Evolutionary conservation across 2,888 invertebrate genomes (phyloP).

Genomic region (Hedychridium roseum): DNA sequence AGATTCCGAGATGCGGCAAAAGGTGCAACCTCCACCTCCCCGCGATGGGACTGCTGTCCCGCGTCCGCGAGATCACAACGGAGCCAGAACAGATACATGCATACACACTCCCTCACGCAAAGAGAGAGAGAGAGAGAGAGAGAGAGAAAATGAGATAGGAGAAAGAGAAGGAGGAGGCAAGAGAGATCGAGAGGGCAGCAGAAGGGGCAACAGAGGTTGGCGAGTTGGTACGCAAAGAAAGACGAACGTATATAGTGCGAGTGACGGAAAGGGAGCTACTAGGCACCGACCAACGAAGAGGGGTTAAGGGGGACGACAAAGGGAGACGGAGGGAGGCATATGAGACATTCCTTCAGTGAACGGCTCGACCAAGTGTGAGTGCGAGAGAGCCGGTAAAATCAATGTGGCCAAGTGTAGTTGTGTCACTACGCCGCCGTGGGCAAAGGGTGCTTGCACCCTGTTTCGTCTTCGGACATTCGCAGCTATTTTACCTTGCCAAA

Average conservation of each 20-base stretch:
- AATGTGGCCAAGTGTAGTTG: slow-evolving; percentile 61
- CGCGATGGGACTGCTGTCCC: slow-evolving; percentile 33
- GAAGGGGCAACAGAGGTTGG: slow-evolving; percentile 5
- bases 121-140: slow-evolving; percentile 11
- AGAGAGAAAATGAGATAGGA: slow-evolving; percentile 23
- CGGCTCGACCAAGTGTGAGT: slow-evolving; percentile 46
- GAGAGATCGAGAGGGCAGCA: slow-evolving; percentile 23
- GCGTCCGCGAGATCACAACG: slow-evolving; percentile 33
- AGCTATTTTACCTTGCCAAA: too few species aligned
- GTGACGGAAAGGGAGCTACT: slow-evolving; percentile 30
- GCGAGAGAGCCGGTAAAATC: slow-evolving; percentile 61
- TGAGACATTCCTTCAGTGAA: slow-evolving; percentile 57
- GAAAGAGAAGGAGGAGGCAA: slow-evolving; percentile 15
- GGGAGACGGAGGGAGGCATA: slow-evolving; percentile 38
- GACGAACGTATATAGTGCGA: slow-evolving; percentile 25
- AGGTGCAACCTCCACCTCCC: slow-evolving; percentile 49
- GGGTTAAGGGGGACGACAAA: slow-evolving; percentile 27
- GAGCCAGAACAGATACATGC: slow-evolving; percentile 16
- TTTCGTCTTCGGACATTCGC: too few species aligned
- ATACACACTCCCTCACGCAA: too few species aligned
- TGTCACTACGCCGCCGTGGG: slow-evolving; percentile 36
- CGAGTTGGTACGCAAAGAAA: neutral
- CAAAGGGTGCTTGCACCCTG: slow-evolving; percentile 37
- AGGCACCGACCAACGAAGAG: slow-evolving; percentile 14
- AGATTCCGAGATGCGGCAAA: slow-evolving; percentile 57